A percentile compares a stretch with the other conserved stretches of the same genome.
phyloP scores from a whole-genome alignment of 2,888 invertebrate species.

The Erebia ligea region DNA sequence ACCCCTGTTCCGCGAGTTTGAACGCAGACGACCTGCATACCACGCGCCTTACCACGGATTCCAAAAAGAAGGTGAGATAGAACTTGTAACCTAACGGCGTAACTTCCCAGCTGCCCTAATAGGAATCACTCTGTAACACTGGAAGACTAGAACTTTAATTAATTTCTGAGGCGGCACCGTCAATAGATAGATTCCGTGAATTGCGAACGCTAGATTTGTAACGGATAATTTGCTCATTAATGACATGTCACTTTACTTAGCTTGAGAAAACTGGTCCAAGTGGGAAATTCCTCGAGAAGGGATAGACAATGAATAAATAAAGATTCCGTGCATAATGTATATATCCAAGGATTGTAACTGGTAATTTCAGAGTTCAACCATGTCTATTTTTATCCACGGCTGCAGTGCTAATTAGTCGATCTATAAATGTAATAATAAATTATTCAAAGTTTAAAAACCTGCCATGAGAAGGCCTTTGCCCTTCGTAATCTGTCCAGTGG shows the following conservation, averaged over 20 bases:
- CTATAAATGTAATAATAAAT: too few species aligned
- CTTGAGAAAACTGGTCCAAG: constrained; percentile 4
- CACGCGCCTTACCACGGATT: constrained; percentile 93
- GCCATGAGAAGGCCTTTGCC: too few species aligned
- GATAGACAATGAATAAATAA: neutral
- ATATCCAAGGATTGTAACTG: neutral
- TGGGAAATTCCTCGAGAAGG: neutral
- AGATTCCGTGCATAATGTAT: neutral
- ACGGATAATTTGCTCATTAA: constrained; percentile 16
- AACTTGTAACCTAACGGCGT: constrained; percentile 34
- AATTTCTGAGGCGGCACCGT: constrained; percentile 19
- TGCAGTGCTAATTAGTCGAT: too few species aligned
- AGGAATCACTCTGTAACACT: constrained; percentile 27
- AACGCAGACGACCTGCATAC: constrained; percentile 96
- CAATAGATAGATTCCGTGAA: constrained; percentile 23
- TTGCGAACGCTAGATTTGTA: neutral
- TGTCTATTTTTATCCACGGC: too few species aligned
- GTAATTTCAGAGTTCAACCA: neutral
- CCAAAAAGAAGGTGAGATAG: constrained; percentile 88
- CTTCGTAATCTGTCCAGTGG: neutral
- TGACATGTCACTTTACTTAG: constrained; percentile 8
- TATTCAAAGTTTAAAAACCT: too few species aligned
- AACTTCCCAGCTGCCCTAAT: constrained; percentile 31
- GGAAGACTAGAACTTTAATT: constrained; percentile 21
- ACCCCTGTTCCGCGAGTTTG: constrained; percentile 95